Evolutionary conservation across 2,113 vertebrate genomes (phyloP).

Genomic region (Brachypteracias leptosomus): DNA sequence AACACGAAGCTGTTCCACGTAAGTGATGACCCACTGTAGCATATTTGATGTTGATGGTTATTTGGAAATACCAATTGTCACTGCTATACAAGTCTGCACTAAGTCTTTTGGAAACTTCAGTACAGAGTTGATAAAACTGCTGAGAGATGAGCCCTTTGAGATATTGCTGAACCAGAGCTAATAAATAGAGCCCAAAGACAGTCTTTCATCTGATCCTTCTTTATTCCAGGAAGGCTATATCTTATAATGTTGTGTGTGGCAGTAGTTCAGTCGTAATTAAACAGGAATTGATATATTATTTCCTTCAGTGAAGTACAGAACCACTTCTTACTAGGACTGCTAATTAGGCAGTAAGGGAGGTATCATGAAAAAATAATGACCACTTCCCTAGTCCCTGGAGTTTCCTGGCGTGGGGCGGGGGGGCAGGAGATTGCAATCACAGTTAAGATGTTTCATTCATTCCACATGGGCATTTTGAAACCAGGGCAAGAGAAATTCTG

Average conservation of each 20-base stretch:
- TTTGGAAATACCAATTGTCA: neutral
- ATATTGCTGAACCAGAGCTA: neutral
- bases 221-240: neutral
- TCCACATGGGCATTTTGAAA: neutral
- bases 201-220: neutral
- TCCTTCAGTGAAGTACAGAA: constrained; percentile 46
- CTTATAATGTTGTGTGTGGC: neutral
- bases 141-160: neutral
- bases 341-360: constrained; percentile 56
- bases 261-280: constrained; percentile 62
- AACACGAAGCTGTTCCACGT: neutral
- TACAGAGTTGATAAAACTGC: neutral
- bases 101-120: neutral
- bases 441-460: neutral
- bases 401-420: neutral
- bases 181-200: neutral
- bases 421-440: neutral
- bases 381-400: constrained; percentile 3
- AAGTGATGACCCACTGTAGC: neutral
- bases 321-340: constrained; percentile 3
- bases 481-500: neutral
- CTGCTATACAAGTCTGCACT: neutral
- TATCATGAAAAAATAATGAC: constrained; percentile 57
- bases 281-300: constrained; percentile 45
- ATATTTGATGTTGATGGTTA: neutral